Base-by-base conservation (phyloP, 2,113 vertebrate species). In the Oxyura jamaicensis region DNA sequence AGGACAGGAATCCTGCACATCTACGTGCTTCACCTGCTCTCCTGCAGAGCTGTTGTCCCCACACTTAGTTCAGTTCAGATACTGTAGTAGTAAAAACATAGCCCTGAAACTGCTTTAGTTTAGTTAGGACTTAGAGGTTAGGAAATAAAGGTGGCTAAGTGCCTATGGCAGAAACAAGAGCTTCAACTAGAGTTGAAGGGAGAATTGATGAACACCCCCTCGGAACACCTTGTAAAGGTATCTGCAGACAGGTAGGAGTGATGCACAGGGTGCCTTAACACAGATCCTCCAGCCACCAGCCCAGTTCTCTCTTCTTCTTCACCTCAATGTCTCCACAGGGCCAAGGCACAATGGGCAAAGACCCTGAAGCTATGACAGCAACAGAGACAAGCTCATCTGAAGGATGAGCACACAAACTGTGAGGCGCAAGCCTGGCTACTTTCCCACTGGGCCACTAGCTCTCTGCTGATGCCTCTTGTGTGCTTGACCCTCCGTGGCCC, bases 261-360 rank as follows among this genome's bases (percentile, higher is more conserved):
- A 80, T 8, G 25, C 9, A 5, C 75, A 55, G 13, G 31, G 33
- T 44, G 22, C 31, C 28, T 42, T 53, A 44, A 16, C 62, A 50
- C 6, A 67, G 4, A 50, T 7, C 3, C 18, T 74, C 8, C 36
- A 33, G 41, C 8, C 29, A 46, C 3, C 8, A 75, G 26, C 58
- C 8, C 11, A 18, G 3, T 65, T 59, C 10, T 42, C 7, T 72
- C 33, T 44, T 9, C n/a, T 50, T 17, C 50, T 46, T 8, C 12
- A 65, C 23, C 18, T 41, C 28, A 69, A n/a, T 0, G 1, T 60
- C 44, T 88, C 31, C 0, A 0, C 42, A 19, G 66, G 6, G 8
- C 22, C 0, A 1, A 88, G 71, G 13, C 56, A 60, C 7, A 59
- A 46, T 0, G 0, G 4, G 5, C 22, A 53, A 74, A 69, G 17